A percentile compares a stretch with the other conserved stretches of the same genome.
Evolutionary conservation across 1,140 invertebrate species (phyloP).

Genomic region (Orius insidiosus): DNA sequence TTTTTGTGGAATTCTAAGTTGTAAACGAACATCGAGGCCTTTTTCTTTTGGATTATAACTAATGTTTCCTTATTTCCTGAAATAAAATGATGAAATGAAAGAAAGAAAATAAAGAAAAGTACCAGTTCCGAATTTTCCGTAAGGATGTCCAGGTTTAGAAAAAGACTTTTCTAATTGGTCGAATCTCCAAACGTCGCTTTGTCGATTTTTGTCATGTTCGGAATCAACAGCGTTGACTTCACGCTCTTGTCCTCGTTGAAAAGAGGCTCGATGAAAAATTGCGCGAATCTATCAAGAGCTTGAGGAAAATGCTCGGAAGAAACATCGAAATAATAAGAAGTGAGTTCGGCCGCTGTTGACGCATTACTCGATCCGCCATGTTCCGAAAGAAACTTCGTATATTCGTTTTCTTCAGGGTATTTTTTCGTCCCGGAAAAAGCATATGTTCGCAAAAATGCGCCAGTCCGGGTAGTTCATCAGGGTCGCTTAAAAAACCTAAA

Average conservation of each 20-base stretch:
- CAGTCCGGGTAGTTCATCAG: conserved; percentile 67
- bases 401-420: conserved; percentile 89
- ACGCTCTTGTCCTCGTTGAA: conserved; percentile 80
- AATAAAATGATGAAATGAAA: no score
- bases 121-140: conserved; percentile 84
- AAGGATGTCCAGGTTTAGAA: conserved; percentile 59
- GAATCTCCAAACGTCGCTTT: conserved; percentile 71
- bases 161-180: conserved; percentile 74
- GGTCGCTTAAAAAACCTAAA: conserved; percentile 71
- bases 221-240: conserved; percentile 93
- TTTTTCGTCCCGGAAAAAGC: conserved; percentile 86
- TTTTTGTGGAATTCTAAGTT: conserved; percentile 80
- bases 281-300: conserved; percentile 83
- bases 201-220: conserved; percentile 88
- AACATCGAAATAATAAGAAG: conserved; percentile 91
- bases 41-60: conserved; percentile 59
- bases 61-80: conserved; percentile 66
- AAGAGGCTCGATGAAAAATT: conserved; percentile 84
- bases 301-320: conserved; percentile 56
- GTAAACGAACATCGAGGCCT: conserved; percentile 66
- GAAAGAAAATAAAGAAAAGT: conserved; percentile 12
- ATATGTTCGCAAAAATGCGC: conserved; percentile 98
- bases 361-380: conserved; percentile 83
- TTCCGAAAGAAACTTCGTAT: conserved; percentile 73
- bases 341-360: conserved; percentile 72